Conservation (phyloP, 2,797 vertebrate species). For the Gorsachius magnificus region DNA sequence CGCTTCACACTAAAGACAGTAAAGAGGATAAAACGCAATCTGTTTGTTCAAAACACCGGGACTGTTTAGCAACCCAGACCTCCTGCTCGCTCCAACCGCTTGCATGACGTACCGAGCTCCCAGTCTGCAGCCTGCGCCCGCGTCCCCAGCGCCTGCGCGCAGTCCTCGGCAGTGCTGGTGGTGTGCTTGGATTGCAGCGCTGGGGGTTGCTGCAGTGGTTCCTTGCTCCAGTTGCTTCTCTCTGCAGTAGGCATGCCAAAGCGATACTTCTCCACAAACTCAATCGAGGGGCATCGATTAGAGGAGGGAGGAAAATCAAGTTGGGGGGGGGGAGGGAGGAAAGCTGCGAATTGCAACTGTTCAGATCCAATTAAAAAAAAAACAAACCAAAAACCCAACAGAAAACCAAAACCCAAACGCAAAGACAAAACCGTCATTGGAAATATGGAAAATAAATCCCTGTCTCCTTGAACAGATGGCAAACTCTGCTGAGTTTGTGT, state of each 20-base stretch:
- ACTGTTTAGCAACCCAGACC: background rate
- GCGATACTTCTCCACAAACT: conserved; percentile 13
- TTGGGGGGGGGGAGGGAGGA: background rate
- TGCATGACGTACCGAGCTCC: background rate
- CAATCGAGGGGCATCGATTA: fast-evolving
- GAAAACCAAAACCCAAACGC: background rate
- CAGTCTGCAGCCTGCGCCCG: background rate
- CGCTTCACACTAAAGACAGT: background rate
- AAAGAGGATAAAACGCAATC: background rate
- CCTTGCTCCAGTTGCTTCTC: background rate
- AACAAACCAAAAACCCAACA: background rate
- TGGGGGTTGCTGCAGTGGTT: background rate
- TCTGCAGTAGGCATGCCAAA: background rate
- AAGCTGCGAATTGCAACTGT: background rate
- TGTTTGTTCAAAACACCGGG: background rate
- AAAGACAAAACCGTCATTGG: background rate
- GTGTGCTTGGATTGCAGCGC: background rate
- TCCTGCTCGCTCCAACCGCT: background rate
- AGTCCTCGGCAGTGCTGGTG: background rate
- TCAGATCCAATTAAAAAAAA: background rate
- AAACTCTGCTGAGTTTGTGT: background rate
- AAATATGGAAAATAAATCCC: background rate
- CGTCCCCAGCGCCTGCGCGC: background rate
- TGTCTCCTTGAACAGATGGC: background rate
- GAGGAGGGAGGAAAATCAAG: background rate